Base-by-base conservation (phyloP, 2,113 vertebrate genomes). In the Nibea albiflora region DNA sequence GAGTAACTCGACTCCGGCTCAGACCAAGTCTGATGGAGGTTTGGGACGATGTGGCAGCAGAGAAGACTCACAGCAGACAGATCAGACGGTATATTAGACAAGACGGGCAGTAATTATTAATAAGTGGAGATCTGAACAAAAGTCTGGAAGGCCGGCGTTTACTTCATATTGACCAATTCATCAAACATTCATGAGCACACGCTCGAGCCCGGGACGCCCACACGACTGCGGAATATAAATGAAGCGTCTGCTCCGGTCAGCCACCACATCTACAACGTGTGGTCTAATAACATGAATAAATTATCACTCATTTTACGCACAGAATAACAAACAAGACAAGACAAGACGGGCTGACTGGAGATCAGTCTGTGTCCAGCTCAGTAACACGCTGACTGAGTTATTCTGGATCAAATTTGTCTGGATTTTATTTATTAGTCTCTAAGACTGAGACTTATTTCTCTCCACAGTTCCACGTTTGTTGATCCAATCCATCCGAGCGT, bases 1-100 rank as follows among this genome's bases (percentile, higher is more conserved):
- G 26, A 26, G 88, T 69, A 88, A 90, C 90, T 47, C 0, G 82
- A 91, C 64, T 63, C 90, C 71, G 0, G 42, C 50, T 1, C 3
- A 24, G 26, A 35, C n/a, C 3, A 2, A 52, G 56, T 22, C 73
- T 57, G 60, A 15, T 15, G 20, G 26, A 56, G 56, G 24, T 3
- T 39, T 6, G 52, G 44, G 78, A 80, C 69, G 28, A 6, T 4
- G 69, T 53, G 69, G 70, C 82, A 74, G 63, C 56, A 50, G 62
- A 56, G 66, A 14, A n/a, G 64, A 56, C 78, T 54, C 5, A 24
- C 19, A 35, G 16, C 0, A 35, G 22, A 42, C 61, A 0, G 35
- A 47, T 6, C 0, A 9, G 3, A 2, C 2, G 0, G 31, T 5
- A 15, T 57, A 71, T 47, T 16, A 39, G 20, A 17, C 72, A 53